Conservation (phyloP, 2,797 vertebrate species). For the Simalia tracyae region DNA sequence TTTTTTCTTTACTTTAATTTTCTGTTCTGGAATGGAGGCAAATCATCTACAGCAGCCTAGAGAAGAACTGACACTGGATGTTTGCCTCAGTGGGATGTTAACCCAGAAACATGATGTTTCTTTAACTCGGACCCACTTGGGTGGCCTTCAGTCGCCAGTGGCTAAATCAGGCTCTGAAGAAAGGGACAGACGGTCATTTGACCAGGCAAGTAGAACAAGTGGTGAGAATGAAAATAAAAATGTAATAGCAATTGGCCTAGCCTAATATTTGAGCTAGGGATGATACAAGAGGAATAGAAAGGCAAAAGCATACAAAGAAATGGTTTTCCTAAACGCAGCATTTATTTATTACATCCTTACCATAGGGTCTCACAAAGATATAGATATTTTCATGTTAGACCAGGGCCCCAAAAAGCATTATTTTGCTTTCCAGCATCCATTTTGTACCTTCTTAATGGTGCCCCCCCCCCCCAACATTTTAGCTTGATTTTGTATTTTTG, state of each 20-base stretch:
- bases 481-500: neutral
- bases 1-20: slow-evolving; percentile 50
- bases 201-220: slow-evolving; percentile 5
- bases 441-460: neutral
- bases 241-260: neutral
- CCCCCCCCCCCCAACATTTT: neutral
- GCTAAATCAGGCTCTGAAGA: slow-evolving; percentile 37
- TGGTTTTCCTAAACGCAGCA: neutral
- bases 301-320: neutral
- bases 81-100: slow-evolving; percentile 39
- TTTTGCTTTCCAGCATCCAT: neutral
- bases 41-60: slow-evolving; percentile 52
- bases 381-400: neutral
- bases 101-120: slow-evolving; percentile 47
- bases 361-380: neutral
- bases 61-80: slow-evolving; percentile 48
- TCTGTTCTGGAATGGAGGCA: slow-evolving; percentile 19
- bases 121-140: slow-evolving; percentile 47
- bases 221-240: neutral
- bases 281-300: neutral
- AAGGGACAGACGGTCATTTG: slow-evolving; percentile 11
- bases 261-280: neutral
- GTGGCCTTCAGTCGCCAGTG: slow-evolving; percentile 57
- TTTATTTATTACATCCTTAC: neutral
- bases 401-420: neutral